These are phyloP conservation scores for Eriosoma lanigerum DNA, from an alignment of 1,140 invertebrate species.

Conservation along the genomic window DNA sequence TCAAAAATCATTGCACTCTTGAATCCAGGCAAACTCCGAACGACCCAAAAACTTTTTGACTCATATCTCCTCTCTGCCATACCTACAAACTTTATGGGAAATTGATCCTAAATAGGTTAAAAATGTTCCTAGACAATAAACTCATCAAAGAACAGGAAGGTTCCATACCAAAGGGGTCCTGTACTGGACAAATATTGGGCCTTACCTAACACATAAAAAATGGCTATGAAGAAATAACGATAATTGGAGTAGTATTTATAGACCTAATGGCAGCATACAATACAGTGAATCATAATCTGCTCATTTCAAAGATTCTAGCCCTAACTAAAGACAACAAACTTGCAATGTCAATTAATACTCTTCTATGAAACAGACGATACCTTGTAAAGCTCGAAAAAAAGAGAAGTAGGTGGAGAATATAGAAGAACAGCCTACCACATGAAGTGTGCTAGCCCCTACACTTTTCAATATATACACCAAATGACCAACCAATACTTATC, in stretches of 20 bases:
- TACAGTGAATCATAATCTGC: not conserved
- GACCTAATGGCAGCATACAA: too few relatives aligned
- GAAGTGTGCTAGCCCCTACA: slow-evolving; percentile 21
- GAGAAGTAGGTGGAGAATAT: not conserved
- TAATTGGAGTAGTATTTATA: too few relatives aligned
- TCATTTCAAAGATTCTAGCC: not conserved
- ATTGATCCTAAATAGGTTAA: not conserved
- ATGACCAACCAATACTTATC: not conserved
- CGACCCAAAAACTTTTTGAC: slow-evolving; percentile 49
- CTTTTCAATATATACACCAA: not conserved
- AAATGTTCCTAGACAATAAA: too few relatives aligned
- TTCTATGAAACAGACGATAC: slow-evolving; percentile 29
- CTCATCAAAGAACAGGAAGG: not conserved
- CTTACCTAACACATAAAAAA: not conserved
- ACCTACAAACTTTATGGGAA: slow-evolving; percentile 52
- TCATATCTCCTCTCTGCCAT: slow-evolving; percentile 52
- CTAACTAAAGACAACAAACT: not conserved
- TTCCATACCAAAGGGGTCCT: not conserved
- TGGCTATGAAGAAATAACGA: too few relatives aligned
- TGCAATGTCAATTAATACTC: not conserved
- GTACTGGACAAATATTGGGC: not conserved
- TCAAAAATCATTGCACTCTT: slow-evolving; percentile 48
- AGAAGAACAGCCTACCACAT: not conserved
- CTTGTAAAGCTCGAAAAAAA: not conserved
- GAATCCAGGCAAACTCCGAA: slow-evolving; percentile 52